These are phyloP conservation scores for Pseudonaja textilis DNA, from an alignment of 2,113 vertebrate genomes.

Conservation along the genomic window DNA sequence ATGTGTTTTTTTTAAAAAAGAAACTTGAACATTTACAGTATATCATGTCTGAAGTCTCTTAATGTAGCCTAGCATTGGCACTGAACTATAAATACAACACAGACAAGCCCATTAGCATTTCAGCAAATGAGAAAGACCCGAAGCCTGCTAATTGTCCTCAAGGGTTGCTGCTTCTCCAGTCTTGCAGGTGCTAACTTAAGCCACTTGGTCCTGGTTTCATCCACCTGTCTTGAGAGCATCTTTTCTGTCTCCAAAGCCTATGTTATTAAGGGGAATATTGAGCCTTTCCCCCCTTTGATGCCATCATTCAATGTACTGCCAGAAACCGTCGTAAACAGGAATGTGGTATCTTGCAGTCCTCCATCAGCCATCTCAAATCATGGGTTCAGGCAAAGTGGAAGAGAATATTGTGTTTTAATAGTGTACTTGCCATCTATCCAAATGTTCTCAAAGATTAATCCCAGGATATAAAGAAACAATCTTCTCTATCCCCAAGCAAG, in stretches of 20 bases:
- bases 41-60: not conserved
- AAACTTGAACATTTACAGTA: not conserved
- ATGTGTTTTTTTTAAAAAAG: not conserved
- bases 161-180: not conserved
- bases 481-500: not conserved
- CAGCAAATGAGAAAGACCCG: not conserved
- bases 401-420: not conserved
- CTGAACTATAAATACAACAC: not conserved
- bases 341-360: not conserved
- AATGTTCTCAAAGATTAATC: not conserved
- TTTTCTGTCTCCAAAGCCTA: not conserved
- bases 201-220: not conserved
- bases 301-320: not conserved
- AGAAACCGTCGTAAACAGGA: not conserved
- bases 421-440: not conserved
- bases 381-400: not conserved
- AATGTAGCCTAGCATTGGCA: not conserved
- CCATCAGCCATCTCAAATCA: not conserved
- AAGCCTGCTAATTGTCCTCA: not conserved
- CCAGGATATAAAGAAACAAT: not conserved
- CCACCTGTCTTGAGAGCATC: not conserved
- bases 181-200: not conserved
- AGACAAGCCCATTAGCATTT: not conserved
- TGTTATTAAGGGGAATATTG: not conserved
- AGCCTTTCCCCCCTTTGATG: not conserved